Conservation (phyloP, 2,797 vertebrate genomes). For the Rousettus madagascariensis region DNA sequence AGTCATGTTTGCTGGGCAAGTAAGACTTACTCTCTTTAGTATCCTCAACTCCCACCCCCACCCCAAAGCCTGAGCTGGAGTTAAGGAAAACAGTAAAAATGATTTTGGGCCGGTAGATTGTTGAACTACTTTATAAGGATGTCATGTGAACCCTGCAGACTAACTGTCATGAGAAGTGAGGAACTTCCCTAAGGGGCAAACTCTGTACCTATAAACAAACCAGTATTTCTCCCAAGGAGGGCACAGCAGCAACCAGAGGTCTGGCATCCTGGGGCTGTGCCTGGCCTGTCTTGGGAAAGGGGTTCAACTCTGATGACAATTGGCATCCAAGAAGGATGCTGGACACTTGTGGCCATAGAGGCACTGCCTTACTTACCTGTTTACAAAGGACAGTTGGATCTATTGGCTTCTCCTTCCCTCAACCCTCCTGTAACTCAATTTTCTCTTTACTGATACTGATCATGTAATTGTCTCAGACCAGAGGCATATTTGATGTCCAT, state of each 20-base stretch:
- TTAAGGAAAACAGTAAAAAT: neutral
- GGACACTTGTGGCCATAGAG: neutral
- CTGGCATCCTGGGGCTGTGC: neutral
- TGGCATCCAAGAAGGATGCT: neutral
- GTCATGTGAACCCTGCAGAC: neutral
- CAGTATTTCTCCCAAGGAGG: neutral
- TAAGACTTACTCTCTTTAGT: neutral
- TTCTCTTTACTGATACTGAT: neutral
- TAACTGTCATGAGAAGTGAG: neutral
- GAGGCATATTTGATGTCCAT: neutral
- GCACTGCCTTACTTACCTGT: neutral
- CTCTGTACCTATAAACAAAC: neutral
- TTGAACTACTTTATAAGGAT: neutral
- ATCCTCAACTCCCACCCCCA: neutral
- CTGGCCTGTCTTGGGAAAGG: neutral
- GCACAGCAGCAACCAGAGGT: neutral
- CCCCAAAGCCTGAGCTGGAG: neutral
- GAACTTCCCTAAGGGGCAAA: neutral
- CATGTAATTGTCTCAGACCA: neutral
- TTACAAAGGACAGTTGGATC: neutral
- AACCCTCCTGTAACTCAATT: neutral
- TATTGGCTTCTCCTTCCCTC: neutral
- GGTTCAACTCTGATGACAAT: neutral
- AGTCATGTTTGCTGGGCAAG: neutral
- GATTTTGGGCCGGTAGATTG: neutral